Evolutionary conservation across 2,113 vertebrate genomes (phyloP), one percentile per base, ranked within the genome.

Genomic region (Gymnocephalus cernua): DNA sequence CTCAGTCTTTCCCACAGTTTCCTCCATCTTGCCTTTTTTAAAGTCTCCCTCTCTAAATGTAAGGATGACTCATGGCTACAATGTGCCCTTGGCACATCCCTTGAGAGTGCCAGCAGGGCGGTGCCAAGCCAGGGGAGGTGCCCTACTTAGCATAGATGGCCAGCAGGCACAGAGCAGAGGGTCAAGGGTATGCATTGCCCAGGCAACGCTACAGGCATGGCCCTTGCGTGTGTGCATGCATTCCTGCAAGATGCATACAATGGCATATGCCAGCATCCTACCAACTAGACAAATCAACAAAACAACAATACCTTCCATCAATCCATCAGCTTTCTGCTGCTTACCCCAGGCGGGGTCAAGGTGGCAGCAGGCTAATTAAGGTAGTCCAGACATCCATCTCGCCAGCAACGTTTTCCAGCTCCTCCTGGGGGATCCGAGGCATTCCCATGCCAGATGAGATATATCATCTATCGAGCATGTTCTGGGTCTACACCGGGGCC

Each of bases 61-160:
- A 69, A 45, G 47, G 50, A 80, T 76, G 83, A 84, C 68, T 88
- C 66, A 80, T 35, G 59, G 57, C 68, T 81, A 81, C 47, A 64
- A 41, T 27, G 2, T 84, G 73, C 56, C 74, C 73, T 75, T 59
- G 59, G 64, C 65, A n/a, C 59, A 58, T 82, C 80, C 57, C 78
- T 71, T 18, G 56, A 77, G 66, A 80, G 4, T 21, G 64, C 54
- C 59, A 86, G 29, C 56, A 79, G 83, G 80, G 66, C 18, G 18
- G 25, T 11, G 9, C 38, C 50, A 80, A 67, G 50, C 25, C 41
- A 67, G 14, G 15, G 71, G 68, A 83, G 67, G 70, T 57, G 53
- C 56, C 76, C 74, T 76, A 73, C 68, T 90, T 88, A 86, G 69
- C 70, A 74, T 44, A 58, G 25, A 57, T 13, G 16, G 77, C 74